Evolutionary conservation across 2,888 invertebrate genomes (phyloP), one percentile per base, ranked within the genome.

Genomic region (Drosophila dives): DNA sequence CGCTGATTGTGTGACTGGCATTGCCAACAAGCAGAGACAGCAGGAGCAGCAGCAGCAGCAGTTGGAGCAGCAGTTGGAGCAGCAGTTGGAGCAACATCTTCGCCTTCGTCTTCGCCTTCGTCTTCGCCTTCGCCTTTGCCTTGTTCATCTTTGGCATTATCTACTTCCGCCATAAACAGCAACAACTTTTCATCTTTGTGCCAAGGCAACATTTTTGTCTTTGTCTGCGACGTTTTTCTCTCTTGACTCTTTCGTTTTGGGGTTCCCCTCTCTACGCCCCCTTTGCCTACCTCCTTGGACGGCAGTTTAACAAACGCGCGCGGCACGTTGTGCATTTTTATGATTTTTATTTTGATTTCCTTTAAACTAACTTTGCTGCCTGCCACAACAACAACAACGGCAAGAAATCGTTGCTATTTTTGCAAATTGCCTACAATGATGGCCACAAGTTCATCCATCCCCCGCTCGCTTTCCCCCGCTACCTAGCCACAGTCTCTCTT

Each of bases 301-400:
- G 63, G 60, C 71, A 77, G 72, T 66, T 76, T 83, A 76, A 72
- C 77, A 78, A 78, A 80, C 80, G 68, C 82, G 86, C 69, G 86
- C 69, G 90, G 70, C 84, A 84, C 88, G 89, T 75, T 86, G 83
- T 81, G 90, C 89, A 88, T 90, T 86, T 86, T 86, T 86, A 86
- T 86, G 89, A 86, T 86, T 86, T 90, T 89, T 86, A 90, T 86
- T 86, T 90, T 86, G 89, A 90, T 86, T 90, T 86, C 86, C 90
- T 87, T 86, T 86, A 89, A 86, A 86, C 90, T 86, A 87, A 87
- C 82, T 85, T 89, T 75, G 67, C 68, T 64, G 60, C 68, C 72
- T 71, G 66, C 61, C 55, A 61, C 80, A 79, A 66, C 69, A 77
- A 65, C 66, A 36, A 48, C 53, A 32, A 48, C 40, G 66, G 64